Evolutionary conservation across 2,113 vertebrate genomes (phyloP).

Genomic region (Nothoprocta pentlandii): DNA sequence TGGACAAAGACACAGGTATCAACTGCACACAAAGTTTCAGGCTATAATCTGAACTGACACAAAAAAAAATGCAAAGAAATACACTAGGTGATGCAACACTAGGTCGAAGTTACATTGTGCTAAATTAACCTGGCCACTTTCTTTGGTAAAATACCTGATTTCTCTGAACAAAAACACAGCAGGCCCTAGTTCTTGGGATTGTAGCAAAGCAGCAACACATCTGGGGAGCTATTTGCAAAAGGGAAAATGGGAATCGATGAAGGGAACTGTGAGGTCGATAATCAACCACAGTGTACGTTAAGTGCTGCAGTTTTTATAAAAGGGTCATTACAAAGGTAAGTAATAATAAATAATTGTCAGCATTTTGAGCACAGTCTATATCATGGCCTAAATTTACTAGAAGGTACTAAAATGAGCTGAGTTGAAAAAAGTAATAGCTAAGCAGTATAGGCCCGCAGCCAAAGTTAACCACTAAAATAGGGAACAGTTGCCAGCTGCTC

Average conservation of each 20-base stretch:
- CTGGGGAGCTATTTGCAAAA: background rate
- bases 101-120: background rate
- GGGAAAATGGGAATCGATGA: background rate
- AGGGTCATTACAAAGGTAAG: background rate
- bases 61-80: background rate
- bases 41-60: background rate
- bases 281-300: background rate
- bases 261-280: rapidly evolving
- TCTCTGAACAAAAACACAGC: background rate
- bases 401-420: background rate
- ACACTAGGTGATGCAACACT: background rate
- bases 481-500: slow-evolving; percentile 13
- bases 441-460: background rate
- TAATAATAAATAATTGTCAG: slow-evolving; percentile 10
- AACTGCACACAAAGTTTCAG: background rate
- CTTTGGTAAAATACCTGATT: background rate
- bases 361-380: background rate
- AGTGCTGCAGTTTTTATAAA: background rate
- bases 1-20: background rate
- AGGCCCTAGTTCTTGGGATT: background rate
- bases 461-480: background rate
- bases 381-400: background rate
- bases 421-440: background rate
- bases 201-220: background rate
- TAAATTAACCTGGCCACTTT: background rate